A percentile compares a stretch with the other conserved stretches of the same genome.
Conservation (phyloP, 1,140 invertebrate genomes). For the Bombus breviceps region DNA sequence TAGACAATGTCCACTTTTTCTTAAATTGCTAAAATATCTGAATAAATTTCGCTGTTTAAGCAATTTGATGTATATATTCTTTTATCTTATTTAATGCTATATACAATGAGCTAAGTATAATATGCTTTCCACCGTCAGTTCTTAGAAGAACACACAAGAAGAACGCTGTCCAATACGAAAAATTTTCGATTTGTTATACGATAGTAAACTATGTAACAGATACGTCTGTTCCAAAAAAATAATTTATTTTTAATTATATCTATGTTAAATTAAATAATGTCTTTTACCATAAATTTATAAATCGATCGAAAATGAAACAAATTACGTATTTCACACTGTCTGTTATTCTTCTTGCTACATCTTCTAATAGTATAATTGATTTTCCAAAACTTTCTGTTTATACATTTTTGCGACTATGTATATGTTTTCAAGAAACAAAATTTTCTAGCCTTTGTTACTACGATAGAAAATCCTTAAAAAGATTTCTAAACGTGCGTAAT, state of each 20-base stretch:
- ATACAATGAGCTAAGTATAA: conserved; percentile 45
- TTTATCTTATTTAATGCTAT: conserved; percentile 51
- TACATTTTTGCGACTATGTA: conserved; percentile 40
- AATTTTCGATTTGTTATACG: conserved; percentile 32
- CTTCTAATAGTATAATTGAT: conserved; percentile 51
- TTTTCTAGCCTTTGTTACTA: neutral
- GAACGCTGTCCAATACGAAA: conserved; percentile 29
- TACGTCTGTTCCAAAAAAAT: conserved; percentile 33
- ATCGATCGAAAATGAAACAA: conserved; percentile 20
- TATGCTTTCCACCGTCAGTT: conserved; percentile 16
- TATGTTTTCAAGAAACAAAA: conserved; percentile 29
- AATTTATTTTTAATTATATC: conserved; percentile 18
- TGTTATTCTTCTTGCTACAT: conserved; percentile 59
- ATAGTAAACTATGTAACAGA: conserved; percentile 41
- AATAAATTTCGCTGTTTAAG: conserved; percentile 40
- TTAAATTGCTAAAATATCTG: conserved; percentile 56
- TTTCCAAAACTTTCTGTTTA: conserved; percentile 21
- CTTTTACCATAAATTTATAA: conserved; percentile 19
- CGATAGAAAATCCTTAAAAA: neutral
- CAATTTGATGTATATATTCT: conserved; percentile 29
- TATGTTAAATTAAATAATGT: conserved; percentile 45
- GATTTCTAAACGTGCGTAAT: conserved; percentile 21
- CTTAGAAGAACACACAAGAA: conserved; percentile 61
- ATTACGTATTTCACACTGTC: conserved; percentile 18
- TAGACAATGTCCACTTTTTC: conserved; percentile 19